Percentiles rank a stretch among this genome's conserved stretches.
phyloP scores from a whole-genome alignment of 2,113 vertebrate genomes.

The Spheniscus mendiculus region DNA sequence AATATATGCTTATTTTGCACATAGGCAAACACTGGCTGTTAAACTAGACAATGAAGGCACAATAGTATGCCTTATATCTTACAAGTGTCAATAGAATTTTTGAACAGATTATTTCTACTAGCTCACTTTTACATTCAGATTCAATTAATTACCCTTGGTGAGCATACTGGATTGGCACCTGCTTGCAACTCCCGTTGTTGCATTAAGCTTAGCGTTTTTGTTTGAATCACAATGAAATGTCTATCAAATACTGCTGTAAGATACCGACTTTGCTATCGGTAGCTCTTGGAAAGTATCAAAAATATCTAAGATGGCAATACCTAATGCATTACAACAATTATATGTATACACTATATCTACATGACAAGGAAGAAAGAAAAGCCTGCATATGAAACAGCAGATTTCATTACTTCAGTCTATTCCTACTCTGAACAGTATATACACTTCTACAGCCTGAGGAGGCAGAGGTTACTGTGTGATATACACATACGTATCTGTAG shows the following conservation, averaged over 20 bases:
- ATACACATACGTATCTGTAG: not conserved
- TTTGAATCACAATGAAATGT: not conserved
- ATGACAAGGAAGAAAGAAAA: conserved; percentile 47
- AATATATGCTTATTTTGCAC: not conserved
- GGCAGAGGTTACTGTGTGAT: conserved; percentile 15
- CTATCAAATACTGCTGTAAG: not conserved
- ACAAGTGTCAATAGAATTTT: not conserved
- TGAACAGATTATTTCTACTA: not conserved
- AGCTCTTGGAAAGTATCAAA: conserved; percentile 33
- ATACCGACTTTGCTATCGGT: not conserved
- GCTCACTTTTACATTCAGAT: not conserved
- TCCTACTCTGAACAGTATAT: conserved; percentile 58
- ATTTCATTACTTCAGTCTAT: conserved; percentile 19
- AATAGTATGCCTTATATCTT: not conserved
- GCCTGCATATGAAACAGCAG: conserved; percentile 30
- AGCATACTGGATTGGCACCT: not conserved
- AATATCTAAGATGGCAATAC: conserved; percentile 23
- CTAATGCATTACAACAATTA: not conserved
- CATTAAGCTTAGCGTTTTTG: not conserved
- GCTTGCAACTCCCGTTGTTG: not conserved
- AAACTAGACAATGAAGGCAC: not conserved
- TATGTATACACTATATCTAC: not conserved
- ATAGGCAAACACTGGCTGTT: not conserved
- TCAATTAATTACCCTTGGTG: not conserved
- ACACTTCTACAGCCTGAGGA: conserved; percentile 24